A percentile compares a stretch with the other conserved stretches of the same genome.
These are phyloP conservation scores for Hybos culiciformis DNA, from an alignment of 2,888 invertebrate species.

Conservation along the genomic window DNA sequence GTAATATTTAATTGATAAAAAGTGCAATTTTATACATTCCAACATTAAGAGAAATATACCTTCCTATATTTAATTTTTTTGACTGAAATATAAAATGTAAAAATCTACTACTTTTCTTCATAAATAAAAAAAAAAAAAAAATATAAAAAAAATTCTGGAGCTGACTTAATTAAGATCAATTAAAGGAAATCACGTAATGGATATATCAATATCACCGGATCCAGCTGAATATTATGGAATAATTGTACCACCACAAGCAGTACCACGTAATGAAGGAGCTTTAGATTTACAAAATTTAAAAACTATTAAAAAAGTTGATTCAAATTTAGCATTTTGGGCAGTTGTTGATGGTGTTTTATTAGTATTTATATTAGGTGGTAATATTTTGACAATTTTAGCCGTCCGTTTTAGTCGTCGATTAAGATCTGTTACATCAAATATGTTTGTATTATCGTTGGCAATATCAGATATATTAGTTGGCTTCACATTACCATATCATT, in stretches of 20 bases:
- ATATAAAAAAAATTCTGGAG: too few species aligned
- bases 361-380: slow-evolving; percentile 54
- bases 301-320: slow-evolving; percentile 6
- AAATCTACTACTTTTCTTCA: too few species aligned
- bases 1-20: too few species aligned
- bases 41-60: too few species aligned
- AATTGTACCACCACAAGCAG: neutral
- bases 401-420: slow-evolving; percentile 55
- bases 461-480: slow-evolving; percentile 68
- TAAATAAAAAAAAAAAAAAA: too few species aligned
- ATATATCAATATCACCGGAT: neutral
- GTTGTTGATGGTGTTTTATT: slow-evolving; percentile 51
- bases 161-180: too few species aligned
- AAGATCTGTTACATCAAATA: slow-evolving; percentile 57
- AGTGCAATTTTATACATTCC: too few species aligned
- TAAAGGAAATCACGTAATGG: neutral
- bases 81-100: too few species aligned
- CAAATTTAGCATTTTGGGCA: slow-evolving; percentile 39
- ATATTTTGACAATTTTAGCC: slow-evolving; percentile 60
- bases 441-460: slow-evolving; percentile 65
- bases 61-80: too few species aligned
- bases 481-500: slow-evolving; percentile 61
- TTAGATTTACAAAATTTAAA: too few species aligned
- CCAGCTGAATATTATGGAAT: neutral
- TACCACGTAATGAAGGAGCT: neutral